Evolutionary conservation across 2,888 invertebrate species (phyloP), one percentile per base, ranked within the genome.

Genomic region (Dyspetes luteomarginatus): DNA sequence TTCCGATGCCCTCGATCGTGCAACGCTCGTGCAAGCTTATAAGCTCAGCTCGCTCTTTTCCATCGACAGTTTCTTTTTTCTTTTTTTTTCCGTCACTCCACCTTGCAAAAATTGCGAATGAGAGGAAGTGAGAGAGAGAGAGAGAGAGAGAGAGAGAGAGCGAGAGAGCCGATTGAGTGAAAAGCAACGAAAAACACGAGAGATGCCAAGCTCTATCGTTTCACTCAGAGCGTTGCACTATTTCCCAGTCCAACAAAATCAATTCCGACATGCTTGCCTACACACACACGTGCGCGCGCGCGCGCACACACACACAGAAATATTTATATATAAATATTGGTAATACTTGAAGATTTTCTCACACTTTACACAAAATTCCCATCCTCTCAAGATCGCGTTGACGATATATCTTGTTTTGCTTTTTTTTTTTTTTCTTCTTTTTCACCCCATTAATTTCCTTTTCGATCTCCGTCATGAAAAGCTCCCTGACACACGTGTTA

Each of bases 1-100:
- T 83, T 83, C 75, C 80, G 72, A 83, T 81, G 84, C 58, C 83
- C 83, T 83, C 84, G 82, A 82, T 83, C 76, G 56, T 50, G 60
- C 45, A 36, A 30, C 55, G 55, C 12, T 64, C 65, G 55, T 62
- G 52, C 71, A 62, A 72, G 43, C 67, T 71, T 30, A 15, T 12
- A 56, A 43, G 7, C 41, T 56, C 43, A 30, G 36, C 56, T 74
- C 69, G 7, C 60, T 73, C 50, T 19, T 67, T 60, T 30, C 7
- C 64, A 28, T 55, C 15, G 0, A 43, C 43, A 55, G 12, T 43
- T 52, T 5, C 15, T 17, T 3, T 41, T 52, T 58, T 48, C 19
- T 30, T 43, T 58, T 48, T 19, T 15, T 4, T 48, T 17, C 36
- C 36, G 36, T 9, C 36, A 36, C 36, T 36, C 5, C 12, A 9